Conservation (phyloP, 2,797 vertebrate genomes). For the Chloroceryle amazona region DNA sequence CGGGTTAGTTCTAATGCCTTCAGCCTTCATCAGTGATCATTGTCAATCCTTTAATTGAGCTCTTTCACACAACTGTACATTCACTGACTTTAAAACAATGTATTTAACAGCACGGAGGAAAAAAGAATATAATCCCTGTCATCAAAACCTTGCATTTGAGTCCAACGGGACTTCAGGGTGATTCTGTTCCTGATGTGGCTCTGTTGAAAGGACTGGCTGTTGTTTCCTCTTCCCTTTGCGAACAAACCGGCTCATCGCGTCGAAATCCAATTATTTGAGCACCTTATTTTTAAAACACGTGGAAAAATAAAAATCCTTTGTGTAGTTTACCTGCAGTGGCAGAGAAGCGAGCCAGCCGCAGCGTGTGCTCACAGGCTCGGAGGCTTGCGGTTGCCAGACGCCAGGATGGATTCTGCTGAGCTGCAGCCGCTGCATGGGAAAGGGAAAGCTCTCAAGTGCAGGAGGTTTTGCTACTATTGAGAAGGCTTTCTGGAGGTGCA, state of each 20-base stretch:
- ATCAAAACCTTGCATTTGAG: background rate
- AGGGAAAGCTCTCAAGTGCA: background rate
- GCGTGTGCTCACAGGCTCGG: background rate
- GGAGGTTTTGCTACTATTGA: background rate
- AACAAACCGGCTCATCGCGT: background rate
- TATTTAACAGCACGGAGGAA: background rate
- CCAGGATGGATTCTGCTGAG: background rate
- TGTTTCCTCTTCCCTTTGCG: background rate
- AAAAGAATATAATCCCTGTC: background rate
- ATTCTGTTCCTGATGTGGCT: background rate
- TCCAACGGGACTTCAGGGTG: background rate
- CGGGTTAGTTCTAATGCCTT: background rate
- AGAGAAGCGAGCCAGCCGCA: background rate
- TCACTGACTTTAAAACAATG: background rate
- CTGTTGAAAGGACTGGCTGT: background rate
- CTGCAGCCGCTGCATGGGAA: rapidly evolving
- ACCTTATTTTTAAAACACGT: background rate
- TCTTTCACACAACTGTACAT: background rate
- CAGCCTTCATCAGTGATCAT: background rate
- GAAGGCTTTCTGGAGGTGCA: background rate
- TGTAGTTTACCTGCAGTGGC: background rate
- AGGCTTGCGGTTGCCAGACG: background rate
- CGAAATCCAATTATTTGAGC: background rate
- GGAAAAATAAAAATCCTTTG: background rate
- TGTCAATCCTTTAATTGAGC: background rate